Base-by-base conservation (phyloP, 1,140 invertebrate species). In the Heliconius eleuchia region DNA sequence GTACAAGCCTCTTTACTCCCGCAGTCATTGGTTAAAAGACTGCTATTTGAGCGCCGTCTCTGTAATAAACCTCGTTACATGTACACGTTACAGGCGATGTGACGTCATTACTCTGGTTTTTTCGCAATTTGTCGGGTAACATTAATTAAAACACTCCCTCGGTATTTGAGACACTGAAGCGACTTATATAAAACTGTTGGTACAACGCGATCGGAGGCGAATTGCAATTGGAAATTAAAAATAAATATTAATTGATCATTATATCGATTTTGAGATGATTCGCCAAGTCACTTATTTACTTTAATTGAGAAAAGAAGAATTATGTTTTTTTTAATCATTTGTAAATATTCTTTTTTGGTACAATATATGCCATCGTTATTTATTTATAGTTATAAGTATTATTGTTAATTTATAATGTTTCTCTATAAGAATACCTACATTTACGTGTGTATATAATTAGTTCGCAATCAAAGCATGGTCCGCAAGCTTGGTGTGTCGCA, bases 141-240 rank as follows among this genome's bases (percentile, higher is more conserved):
- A 92, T 91, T 92, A 93, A 92, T 92, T 92, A 92, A 91, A 91
- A 90, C 85, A 88, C 89, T 89, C 89, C 90, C 88, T 84, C 86
- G 89, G 85, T 86, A 88, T 89, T 90, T 90, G 91, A 91, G 91
- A 91, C 87, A 87, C 86, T 88, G 84, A 85, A 89, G 86, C 88
- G 88, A 88, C 84, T 88, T 84, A 80, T 82, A 79, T 84, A 80
- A 86, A 74, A 75, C 84, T 71, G 73, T 83, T 55, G 76, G 52
- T 81, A 87, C 84, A 90, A 73, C 73, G 80, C 34, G 86, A 73
- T 79, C 81, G 79, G 74, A 66, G 27, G 11, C 19, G 9, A 57
- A 27, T 6, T 30, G n/a, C 8, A 11, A 3, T 23, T 57, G 3
- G 23, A 57, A 6, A 52, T 19, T 19, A 1, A 52, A 52, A 52